Conservation (phyloP, 2,113 vertebrate genomes). For the rabbit (Oryctolagus cuniculus) region mOryCun1.1 NC_091436.1:59450501-59451000, state of each 20-base stretch:
- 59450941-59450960: conserved; percentile 84
- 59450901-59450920: conserved; percentile 87
- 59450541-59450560: conserved; percentile 5
- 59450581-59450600: conserved; percentile 28
- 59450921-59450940: conserved; percentile 88
- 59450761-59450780: background rate
- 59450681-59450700: background rate
- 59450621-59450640: background rate
- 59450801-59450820: background rate
- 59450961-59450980: conserved; percentile 86
- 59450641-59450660: background rate
- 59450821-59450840: background rate
- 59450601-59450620: background rate
- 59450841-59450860: conserved; percentile 37
- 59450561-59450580: background rate
- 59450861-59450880: background rate
- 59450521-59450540: background rate
- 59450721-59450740: background rate
- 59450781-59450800: background rate
- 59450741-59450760: too few relatives aligned
- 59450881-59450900: conserved; percentile 25
- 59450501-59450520: background rate
- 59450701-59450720: background rate
- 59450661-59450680: background rate
- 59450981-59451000: conserved; percentile 87